Conservation (phyloP, 64 coral and sea anemone species). For the Exaiptasia diaphana region DNA sequence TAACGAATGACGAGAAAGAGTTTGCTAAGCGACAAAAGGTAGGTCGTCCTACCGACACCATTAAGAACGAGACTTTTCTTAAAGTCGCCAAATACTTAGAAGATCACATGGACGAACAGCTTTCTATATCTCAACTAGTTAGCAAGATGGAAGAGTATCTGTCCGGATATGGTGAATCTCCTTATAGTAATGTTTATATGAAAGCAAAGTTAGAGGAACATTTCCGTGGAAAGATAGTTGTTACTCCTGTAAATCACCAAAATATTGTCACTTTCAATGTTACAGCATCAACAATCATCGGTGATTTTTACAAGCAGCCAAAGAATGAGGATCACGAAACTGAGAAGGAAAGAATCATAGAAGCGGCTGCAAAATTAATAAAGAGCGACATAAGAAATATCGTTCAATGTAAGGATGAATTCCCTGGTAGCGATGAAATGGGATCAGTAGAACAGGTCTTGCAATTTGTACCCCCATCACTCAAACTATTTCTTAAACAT, state of each 20-base stretch:
- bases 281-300: neutral
- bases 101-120: too few relatives aligned
- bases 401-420: neutral
- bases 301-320: neutral
- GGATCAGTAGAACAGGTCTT: conserved; percentile 2
- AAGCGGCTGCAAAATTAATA: conserved; percentile 19
- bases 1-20: neutral
- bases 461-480: conserved; percentile 3
- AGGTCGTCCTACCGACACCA: neutral
- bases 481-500: conserved; percentile 3
- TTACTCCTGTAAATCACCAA: too few relatives aligned
- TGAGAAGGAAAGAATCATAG: neutral
- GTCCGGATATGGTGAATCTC: too few relatives aligned
- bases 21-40: neutral
- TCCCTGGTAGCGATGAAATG: neutral
- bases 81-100: conserved; percentile 26
- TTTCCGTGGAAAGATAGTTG: too few relatives aligned
- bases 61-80: neutral
- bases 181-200: too few relatives aligned
- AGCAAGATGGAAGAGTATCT: too few relatives aligned
- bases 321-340: too few relatives aligned
- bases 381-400: conserved; percentile 12
- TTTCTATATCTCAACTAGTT: too few relatives aligned
- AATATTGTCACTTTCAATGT: conserved; percentile 31
- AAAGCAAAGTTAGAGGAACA: too few relatives aligned